A percentile compares a stretch with the other conserved stretches of the same genome.
Conservation (phyloP, 2,888 invertebrate genomes). For the Philereme vetulata region DNA sequence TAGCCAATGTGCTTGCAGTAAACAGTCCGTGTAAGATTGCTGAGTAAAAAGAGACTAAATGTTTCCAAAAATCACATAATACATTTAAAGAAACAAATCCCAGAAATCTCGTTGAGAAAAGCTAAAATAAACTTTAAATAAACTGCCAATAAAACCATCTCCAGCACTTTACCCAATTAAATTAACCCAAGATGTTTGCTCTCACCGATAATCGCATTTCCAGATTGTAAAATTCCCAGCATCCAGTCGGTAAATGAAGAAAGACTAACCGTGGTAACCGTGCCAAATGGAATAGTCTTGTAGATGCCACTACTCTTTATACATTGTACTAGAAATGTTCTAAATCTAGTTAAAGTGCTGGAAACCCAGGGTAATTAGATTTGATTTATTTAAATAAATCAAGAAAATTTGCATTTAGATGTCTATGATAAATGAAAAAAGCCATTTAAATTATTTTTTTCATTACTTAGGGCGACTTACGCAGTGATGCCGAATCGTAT, state of each 20-base stretch:
- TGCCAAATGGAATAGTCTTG: constrained; percentile 59
- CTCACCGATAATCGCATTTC: constrained; percentile 25
- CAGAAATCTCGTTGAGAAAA: no score
- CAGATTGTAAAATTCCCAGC: constrained; percentile 30
- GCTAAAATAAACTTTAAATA: not conserved
- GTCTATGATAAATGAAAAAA: no score
- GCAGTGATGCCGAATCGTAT: no score
- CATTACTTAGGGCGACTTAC: no score
- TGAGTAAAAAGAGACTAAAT: no score
- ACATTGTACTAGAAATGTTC: constrained; percentile 3
- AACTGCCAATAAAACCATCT: not conserved
- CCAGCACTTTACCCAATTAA: constrained; percentile 7
- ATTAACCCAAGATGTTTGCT: constrained; percentile 17
- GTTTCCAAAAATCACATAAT: no score
- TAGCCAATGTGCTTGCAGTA: no score
- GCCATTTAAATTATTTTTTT: no score
- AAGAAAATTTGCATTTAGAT: no score
- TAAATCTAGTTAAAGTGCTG: constrained; percentile 3
- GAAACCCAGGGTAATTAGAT: not conserved
- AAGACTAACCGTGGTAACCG: constrained; percentile 39
- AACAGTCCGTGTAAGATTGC: no score
- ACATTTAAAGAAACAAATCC: no score
- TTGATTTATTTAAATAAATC: not conserved
- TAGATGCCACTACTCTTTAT: constrained; percentile 32
- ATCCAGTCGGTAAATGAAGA: constrained; percentile 46